These are phyloP conservation scores for Phaonia tiefii DNA, from an alignment of 2,888 invertebrate species.

Conservation along the genomic window DNA sequence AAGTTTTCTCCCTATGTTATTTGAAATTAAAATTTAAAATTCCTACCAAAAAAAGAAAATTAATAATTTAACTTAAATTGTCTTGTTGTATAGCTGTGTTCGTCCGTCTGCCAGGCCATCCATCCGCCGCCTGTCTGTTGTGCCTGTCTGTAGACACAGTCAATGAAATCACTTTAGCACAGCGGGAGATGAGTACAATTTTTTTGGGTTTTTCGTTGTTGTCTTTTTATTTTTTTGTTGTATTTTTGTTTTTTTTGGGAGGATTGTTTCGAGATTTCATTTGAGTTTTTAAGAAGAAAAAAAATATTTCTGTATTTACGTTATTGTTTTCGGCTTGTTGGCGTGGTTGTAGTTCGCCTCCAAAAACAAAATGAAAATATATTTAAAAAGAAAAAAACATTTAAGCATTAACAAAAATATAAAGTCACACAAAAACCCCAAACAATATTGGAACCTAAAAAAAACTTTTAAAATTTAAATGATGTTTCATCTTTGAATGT, in stretches of 20 bases:
- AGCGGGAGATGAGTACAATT: conserved; percentile 75
- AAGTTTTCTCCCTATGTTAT: not conserved
- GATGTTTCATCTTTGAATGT: not conserved
- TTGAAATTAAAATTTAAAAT: conserved; percentile 32
- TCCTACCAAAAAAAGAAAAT: conserved; percentile 25
- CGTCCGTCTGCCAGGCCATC: conserved; percentile 43
- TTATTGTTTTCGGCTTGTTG: conserved; percentile 5
- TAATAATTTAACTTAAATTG: conserved; percentile 41
- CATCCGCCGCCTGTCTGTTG: conserved; percentile 52
- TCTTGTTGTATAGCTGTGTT: conserved; percentile 41
- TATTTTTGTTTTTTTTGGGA: conserved; percentile 23
- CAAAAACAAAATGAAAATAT: conserved; percentile 29
- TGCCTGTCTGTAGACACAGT: conserved; percentile 66
- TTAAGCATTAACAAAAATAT: conserved; percentile 19
- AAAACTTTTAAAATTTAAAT: conserved; percentile 22
- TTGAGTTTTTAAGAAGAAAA: conserved; percentile 20
- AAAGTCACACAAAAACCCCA: conserved; percentile 43
- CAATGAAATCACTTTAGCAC: conserved; percentile 73
- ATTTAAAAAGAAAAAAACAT: conserved; percentile 13
- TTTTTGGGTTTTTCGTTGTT: conserved; percentile 54
- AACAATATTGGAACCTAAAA: conserved; percentile 36
- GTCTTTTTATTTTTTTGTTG: conserved; percentile 14
- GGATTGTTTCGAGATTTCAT: conserved; percentile 8
- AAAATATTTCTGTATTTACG: conserved; percentile 30
- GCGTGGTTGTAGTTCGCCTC: conserved; percentile 17